Percentiles rank a stretch among this genome's conserved stretches.
phyloP scores from a whole-genome alignment of 2,113 vertebrate species.

The Caranx ignobilis region DNA sequence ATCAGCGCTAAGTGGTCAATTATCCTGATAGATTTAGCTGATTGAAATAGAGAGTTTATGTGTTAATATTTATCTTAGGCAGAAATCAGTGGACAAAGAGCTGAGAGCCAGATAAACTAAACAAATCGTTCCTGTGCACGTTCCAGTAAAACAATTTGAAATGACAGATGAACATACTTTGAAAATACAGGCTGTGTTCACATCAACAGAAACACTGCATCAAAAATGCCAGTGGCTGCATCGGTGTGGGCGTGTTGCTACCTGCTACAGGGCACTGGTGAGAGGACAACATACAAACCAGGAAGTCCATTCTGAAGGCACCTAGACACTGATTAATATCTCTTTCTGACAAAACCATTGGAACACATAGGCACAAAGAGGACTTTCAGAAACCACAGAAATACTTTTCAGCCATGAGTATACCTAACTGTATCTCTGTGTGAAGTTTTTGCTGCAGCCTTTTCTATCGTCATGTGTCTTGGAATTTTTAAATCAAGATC shows the following conservation, averaged over 20 bases:
- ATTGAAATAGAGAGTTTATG: not conserved
- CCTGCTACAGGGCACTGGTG: conserved; percentile 7
- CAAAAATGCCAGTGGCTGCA: conserved; percentile 19
- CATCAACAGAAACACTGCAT: conserved; percentile 24
- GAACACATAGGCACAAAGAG: not conserved
- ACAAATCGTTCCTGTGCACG: not conserved
- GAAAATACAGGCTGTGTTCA: conserved; percentile 10
- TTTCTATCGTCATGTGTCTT: not conserved
- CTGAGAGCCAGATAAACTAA: not conserved
- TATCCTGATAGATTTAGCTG: not conserved
- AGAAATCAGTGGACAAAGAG: not conserved
- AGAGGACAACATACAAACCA: conserved; percentile 15
- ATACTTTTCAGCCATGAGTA: not conserved
- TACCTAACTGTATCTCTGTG: not conserved
- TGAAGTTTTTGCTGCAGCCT: not conserved
- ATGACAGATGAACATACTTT: not conserved
- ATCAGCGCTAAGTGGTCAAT: not conserved
- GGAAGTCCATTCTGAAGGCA: conserved; percentile 26
- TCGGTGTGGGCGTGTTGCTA: conserved; percentile 40
- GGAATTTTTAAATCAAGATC: not conserved
- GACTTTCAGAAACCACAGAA: not conserved
- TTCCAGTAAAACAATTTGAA: conserved; percentile 1
- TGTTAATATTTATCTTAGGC: not conserved
- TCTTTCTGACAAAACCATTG: conserved; percentile 9
- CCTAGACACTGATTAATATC: not conserved